Percentiles rank a stretch among this genome's conserved stretches.
Evolutionary conservation across 1,140 invertebrate genomes (phyloP).

Genomic region (Ptiloglossa arizonensis): DNA sequence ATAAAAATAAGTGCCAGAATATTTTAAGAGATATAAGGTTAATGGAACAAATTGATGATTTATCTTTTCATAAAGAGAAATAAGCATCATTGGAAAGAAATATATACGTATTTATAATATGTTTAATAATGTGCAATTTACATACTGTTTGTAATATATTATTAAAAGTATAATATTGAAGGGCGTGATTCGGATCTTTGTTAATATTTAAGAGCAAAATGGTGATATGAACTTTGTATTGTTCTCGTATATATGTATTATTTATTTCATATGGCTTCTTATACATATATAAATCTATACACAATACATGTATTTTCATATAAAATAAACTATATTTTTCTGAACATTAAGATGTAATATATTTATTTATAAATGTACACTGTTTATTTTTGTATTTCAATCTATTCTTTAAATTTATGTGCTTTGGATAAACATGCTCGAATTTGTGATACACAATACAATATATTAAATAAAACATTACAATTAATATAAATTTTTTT

Average conservation of each 20-base stretch:
- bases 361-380: neutral
- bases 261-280: slow-evolving; percentile 61
- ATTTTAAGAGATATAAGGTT: slow-evolving; percentile 23
- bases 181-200: slow-evolving; percentile 25
- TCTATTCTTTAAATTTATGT: too few relatives aligned
- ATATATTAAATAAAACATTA: neutral
- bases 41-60: neutral
- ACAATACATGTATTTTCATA: slow-evolving; percentile 47
- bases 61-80: slow-evolving; percentile 20
- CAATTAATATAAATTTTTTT: neutral
- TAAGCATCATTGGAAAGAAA: neutral
- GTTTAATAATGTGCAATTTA: slow-evolving; percentile 50
- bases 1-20: slow-evolving; percentile 39
- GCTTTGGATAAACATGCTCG: too few relatives aligned
- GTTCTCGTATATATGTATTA: slow-evolving; percentile 55
- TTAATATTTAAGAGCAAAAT: slow-evolving; percentile 36
- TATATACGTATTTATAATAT: slow-evolving; percentile 27
- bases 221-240: slow-evolving; percentile 60
- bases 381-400: neutral
- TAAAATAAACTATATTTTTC: slow-evolving; percentile 63
- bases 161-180: slow-evolving; percentile 29
- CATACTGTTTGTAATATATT: slow-evolving; percentile 54
- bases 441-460: neutral
- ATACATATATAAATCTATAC: slow-evolving; percentile 36
- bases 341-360: slow-evolving; percentile 28